Conservation (phyloP, 1,140 invertebrate species). For the Solen grandis region DNA sequence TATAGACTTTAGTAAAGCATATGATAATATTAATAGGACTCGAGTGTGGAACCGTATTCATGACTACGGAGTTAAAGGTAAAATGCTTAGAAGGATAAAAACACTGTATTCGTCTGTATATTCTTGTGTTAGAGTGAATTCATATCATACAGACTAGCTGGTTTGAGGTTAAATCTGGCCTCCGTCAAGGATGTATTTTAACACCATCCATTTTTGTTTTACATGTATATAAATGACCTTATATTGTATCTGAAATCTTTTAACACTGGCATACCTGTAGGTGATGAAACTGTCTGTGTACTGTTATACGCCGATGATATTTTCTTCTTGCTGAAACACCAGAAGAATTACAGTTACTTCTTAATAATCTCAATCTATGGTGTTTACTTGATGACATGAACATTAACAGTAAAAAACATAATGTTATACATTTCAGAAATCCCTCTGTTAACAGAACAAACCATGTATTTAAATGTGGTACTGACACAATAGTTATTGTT, state of each 20-base stretch:
- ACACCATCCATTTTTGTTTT: conserved; percentile 41
- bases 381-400: conserved; percentile 9
- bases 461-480: conserved; percentile 6
- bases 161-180: conserved; percentile 7
- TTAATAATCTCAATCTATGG: conserved; percentile 22
- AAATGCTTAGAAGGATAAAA: not conserved
- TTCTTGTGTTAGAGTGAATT: conserved; percentile 11
- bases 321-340: conserved; percentile 10
- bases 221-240: conserved; percentile 42
- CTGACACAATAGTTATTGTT: not conserved
- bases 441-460: not conserved
- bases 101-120: not conserved
- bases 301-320: no score
- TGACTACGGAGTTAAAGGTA: no score
- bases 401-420: conserved; percentile 28
- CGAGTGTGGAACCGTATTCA: not conserved
- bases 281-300: not conserved
- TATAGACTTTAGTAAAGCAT: conserved; percentile 14
- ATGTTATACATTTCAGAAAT: conserved; percentile 39
- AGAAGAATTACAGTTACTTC: conserved; percentile 17
- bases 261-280: conserved; percentile 5
- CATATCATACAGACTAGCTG: conserved; percentile 1
- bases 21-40: not conserved
- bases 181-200: conserved; percentile 32
- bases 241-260: conserved; percentile 10